Conservation (phyloP, 2,888 invertebrate genomes). For the Periphyllus acericola region DNA sequence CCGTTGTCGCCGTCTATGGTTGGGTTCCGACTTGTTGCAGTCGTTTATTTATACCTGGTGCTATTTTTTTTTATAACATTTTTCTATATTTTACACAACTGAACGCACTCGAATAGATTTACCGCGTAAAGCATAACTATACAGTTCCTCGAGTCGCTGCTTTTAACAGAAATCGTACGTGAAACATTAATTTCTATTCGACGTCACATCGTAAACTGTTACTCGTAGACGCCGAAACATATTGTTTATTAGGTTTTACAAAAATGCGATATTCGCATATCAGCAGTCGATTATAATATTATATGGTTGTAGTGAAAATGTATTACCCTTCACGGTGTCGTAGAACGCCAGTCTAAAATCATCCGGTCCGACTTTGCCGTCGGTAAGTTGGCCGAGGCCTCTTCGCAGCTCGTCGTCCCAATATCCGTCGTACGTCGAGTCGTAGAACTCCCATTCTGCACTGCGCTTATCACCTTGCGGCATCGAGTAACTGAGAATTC, state of each 20-base stretch:
- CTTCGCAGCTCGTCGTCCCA: slow-evolving; percentile 80
- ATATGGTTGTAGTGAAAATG: neutral
- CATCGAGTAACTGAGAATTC: slow-evolving; percentile 86
- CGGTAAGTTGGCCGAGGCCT: slow-evolving; percentile 86
- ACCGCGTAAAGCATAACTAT: neutral
- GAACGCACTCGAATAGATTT: neutral
- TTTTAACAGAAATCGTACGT: neutral
- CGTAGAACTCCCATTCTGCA: slow-evolving; percentile 82
- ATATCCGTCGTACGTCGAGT: slow-evolving; percentile 86
- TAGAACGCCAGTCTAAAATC: slow-evolving; percentile 76
- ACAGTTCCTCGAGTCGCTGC: neutral
- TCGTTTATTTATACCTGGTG: neutral
- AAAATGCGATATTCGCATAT: neutral
- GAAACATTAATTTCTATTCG: neutral
- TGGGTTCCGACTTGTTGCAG: neutral
- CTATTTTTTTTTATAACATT: no score
- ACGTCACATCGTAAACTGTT: neutral
- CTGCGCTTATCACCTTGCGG: slow-evolving; percentile 87
- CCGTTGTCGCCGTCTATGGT: neutral
- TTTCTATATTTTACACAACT: neutral
- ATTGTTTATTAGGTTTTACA: neutral
- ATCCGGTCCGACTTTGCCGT: slow-evolving; percentile 82
- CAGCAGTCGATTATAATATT: no score
- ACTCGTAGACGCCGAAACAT: neutral
- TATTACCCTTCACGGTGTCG: slow-evolving; percentile 70